phyloP scores from a whole-genome alignment of 2,113 vertebrate species.

The Monopterus albus region DNA sequence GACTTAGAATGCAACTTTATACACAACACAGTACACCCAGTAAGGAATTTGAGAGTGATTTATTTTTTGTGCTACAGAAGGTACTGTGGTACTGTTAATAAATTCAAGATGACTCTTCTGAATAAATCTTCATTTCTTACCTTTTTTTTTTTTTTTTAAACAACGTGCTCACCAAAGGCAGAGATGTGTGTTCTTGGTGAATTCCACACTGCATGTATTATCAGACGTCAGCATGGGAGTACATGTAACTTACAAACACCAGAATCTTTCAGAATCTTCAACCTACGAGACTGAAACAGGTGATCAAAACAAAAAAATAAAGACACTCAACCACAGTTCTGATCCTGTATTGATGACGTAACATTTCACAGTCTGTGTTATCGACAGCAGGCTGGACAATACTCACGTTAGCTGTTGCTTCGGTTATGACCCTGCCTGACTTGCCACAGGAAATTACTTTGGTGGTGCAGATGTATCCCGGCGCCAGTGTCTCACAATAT shows the following conservation, averaged over 20 bases:
- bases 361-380: slow-evolving; percentile 29
- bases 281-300: not conserved
- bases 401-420: slow-evolving; percentile 1
- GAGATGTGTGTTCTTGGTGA: not conserved
- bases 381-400: slow-evolving; percentile 15
- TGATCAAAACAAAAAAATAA: not conserved
- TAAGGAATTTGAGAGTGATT: not conserved
- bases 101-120: too few relatives aligned
- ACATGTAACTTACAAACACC: not conserved
- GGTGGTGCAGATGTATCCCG: slow-evolving; percentile 17
- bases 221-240: not conserved
- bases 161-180: not conserved
- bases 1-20: slow-evolving; percentile 11
- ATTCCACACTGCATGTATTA: not conserved
- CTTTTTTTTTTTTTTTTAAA: not conserved
- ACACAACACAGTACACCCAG: not conserved
- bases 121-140: not conserved
- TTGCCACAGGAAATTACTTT: slow-evolving; percentile 40
- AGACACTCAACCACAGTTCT: not conserved
- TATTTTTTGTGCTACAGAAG: not conserved
- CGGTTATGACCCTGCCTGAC: slow-evolving; percentile 19
- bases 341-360: slow-evolving; percentile 6
- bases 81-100: not conserved
- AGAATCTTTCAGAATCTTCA: not conserved
- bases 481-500: not conserved